Conservation (phyloP, 2,797 vertebrate genomes). For the Pampus argenteus region DNA sequence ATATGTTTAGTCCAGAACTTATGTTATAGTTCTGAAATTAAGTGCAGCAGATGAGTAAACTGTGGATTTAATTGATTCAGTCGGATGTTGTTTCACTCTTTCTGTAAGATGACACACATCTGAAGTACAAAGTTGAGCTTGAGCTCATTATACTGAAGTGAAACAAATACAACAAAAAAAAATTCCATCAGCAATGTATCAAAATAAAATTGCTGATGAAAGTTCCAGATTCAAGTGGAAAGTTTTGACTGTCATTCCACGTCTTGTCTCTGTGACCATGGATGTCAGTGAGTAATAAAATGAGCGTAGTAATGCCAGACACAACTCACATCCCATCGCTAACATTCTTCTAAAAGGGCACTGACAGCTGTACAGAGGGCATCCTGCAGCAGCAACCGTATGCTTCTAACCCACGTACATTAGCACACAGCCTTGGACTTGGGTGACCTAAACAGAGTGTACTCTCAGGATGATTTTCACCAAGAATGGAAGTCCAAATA, state of each 20-base stretch:
- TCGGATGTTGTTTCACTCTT: neutral
- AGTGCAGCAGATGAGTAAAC: neutral
- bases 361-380: neutral
- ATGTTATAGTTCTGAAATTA: conserved; percentile 1
- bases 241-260: neutral
- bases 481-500: neutral
- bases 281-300: conserved; percentile 5
- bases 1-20: too few species aligned
- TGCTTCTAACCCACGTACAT: neutral
- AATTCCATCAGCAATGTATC: neutral
- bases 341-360: conserved; percentile 12
- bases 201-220: neutral
- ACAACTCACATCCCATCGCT: conserved; percentile 32
- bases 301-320: conserved; percentile 1
- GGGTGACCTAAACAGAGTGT: neutral
- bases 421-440: conserved; percentile 1
- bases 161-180: neutral
- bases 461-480: neutral
- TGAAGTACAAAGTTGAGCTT: neutral
- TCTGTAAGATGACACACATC: neutral
- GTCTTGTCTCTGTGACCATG: neutral
- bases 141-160: neutral
- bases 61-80: neutral
- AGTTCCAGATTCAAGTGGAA: neutral
- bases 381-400: conserved; percentile 1